A percentile compares a stretch with the other conserved stretches of the same genome.
Evolutionary conservation across 2,888 invertebrate genomes (phyloP).

Genomic region (Graphium colonna): DNA sequence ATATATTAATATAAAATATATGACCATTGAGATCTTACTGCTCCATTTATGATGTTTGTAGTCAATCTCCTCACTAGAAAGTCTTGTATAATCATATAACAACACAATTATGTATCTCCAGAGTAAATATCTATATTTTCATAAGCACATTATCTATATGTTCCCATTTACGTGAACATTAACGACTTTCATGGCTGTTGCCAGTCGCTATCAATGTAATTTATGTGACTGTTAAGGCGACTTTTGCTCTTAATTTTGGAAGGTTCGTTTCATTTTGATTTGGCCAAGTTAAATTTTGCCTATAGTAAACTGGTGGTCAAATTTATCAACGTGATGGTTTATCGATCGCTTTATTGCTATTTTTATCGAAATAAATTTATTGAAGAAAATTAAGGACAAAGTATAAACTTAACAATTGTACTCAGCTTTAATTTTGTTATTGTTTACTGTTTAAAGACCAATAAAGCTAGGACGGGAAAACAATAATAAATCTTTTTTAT

Average conservation of each 20-base stretch:
- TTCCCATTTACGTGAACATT: slow-evolving; percentile 38
- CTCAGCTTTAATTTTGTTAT: too few relatives aligned
- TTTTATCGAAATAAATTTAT: too few relatives aligned
- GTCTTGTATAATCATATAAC: slow-evolving; percentile 1
- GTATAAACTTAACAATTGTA: too few relatives aligned
- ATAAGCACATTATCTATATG: slow-evolving; percentile 49
- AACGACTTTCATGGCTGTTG: slow-evolving; percentile 60
- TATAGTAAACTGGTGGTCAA: background rate
- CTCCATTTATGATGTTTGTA: background rate
- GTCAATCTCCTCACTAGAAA: background rate
- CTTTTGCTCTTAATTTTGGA: slow-evolving; percentile 71
- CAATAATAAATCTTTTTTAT: too few relatives aligned
- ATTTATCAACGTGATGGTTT: too few relatives aligned
- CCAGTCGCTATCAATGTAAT: slow-evolving; percentile 68
- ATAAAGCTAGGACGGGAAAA: too few relatives aligned
- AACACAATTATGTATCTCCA: slow-evolving; percentile 22
- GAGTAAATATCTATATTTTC: slow-evolving; percentile 46
- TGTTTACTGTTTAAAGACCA: too few relatives aligned
- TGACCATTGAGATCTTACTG: too few relatives aligned
- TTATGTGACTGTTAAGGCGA: slow-evolving; percentile 68
- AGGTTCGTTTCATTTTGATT: slow-evolving; percentile 31
- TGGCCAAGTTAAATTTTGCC: slow-evolving; percentile 5
- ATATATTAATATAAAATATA: too few relatives aligned
- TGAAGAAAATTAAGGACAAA: too few relatives aligned
- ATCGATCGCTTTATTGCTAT: too few relatives aligned